Evolutionary conservation across 2,113 vertebrate species (phyloP).

Genomic region (Monarcha castaneiventris): DNA sequence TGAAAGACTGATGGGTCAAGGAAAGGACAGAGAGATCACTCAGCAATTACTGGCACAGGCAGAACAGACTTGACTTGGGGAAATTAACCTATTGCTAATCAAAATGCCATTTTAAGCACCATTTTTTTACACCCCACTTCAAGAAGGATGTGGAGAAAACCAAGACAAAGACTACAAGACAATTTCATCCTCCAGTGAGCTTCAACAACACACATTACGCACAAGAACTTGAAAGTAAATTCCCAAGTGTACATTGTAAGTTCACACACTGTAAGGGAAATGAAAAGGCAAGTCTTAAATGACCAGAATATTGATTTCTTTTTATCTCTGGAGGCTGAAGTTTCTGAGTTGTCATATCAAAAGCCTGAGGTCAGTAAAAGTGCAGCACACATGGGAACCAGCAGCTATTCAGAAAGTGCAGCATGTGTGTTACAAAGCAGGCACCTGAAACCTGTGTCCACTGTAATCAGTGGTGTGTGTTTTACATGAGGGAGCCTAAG

Average conservation of each 20-base stretch:
- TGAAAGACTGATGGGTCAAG: not conserved
- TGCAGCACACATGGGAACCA: not conserved
- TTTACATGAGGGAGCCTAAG: not conserved
- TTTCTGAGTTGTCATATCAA: not conserved
- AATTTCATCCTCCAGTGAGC: not conserved
- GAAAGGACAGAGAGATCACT: not conserved
- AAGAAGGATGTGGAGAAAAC: not conserved
- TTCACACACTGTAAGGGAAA: not conserved
- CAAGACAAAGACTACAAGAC: not conserved
- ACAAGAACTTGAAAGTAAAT: not conserved
- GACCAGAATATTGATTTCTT: not conserved
- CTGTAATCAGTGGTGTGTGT: not conserved
- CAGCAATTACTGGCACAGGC: not conserved
- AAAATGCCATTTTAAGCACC: not conserved
- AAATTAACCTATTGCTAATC: not conserved
- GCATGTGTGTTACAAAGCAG: not conserved
- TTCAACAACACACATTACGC: not conserved
- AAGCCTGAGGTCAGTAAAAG: not conserved
- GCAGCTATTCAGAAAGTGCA: not conserved
- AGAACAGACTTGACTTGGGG: not conserved
- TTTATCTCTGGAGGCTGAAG: not conserved
- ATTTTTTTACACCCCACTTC: not conserved
- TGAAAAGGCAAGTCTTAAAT: not conserved
- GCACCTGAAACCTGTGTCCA: not conserved
- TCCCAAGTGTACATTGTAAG: not conserved